Conservation (phyloP, 2,888 invertebrate genomes). For the Leptopilina drosophilae region DNA sequence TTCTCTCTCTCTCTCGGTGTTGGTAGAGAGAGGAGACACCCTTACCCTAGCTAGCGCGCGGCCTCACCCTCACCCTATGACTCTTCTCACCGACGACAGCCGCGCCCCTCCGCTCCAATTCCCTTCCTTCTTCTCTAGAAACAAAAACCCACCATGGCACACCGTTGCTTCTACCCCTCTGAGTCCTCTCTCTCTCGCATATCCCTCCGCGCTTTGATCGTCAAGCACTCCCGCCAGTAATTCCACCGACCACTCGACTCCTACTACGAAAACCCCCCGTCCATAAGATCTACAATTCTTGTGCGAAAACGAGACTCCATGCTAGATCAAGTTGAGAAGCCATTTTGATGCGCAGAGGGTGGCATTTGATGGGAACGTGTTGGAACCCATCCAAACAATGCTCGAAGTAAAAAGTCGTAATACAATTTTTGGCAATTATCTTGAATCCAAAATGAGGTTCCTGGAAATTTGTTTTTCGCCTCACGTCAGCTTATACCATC, state of each 20-base stretch:
- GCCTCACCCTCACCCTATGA: slow-evolving; percentile 47
- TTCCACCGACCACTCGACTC: slow-evolving; percentile 8
- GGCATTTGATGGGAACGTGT: too few relatives aligned
- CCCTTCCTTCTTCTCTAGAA: neutral
- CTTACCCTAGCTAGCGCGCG: slow-evolving; percentile 52
- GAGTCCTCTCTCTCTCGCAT: neutral
- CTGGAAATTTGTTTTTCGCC: too few relatives aligned
- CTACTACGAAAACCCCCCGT: neutral
- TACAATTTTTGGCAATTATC: too few relatives aligned
- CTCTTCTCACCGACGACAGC: slow-evolving; percentile 55
- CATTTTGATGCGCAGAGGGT: slow-evolving; percentile 24
- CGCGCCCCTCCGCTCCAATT: slow-evolving; percentile 56
- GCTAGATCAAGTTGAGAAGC: slow-evolving; percentile 21
- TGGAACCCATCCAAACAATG: too few relatives aligned
- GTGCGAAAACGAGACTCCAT: slow-evolving; percentile 8
- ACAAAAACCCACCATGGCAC: too few relatives aligned
- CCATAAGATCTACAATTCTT: neutral
- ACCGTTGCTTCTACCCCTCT: too few relatives aligned
- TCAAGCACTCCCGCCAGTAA: slow-evolving; percentile 23
- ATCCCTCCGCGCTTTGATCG: neutral
- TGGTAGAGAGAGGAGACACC: slow-evolving; percentile 59
- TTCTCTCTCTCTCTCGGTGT: slow-evolving; percentile 69
- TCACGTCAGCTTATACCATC: too few relatives aligned
- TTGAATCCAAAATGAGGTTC: too few relatives aligned
- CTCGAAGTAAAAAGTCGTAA: too few relatives aligned